These are phyloP conservation scores for Porites divaricata DNA, from an alignment of 92 coral and sea anemone species.

Conservation along the genomic window DNA sequence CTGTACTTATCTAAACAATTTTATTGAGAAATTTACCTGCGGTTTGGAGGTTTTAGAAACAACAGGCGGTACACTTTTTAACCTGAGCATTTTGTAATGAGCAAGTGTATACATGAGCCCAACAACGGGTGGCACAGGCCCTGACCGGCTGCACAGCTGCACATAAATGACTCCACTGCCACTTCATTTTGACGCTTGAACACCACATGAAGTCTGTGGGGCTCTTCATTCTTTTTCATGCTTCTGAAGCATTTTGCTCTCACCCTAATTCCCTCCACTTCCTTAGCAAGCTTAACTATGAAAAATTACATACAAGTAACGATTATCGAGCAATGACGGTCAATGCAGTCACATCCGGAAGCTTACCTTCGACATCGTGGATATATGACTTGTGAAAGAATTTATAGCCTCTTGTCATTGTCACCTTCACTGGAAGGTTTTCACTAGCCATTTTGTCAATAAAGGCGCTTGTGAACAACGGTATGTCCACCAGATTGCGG, in stretches of 20 bases:
- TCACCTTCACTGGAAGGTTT: too few species aligned
- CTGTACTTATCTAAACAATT: too few species aligned
- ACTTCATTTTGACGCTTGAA: conserved; percentile 12
- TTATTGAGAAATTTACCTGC: conserved; percentile 41
- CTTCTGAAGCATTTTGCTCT: conserved; percentile 56
- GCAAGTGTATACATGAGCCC: conserved; percentile 51
- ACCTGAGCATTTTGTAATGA: conserved; percentile 50
- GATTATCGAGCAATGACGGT: too few species aligned
- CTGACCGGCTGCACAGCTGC: conserved; percentile 63
- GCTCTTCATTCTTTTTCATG: conserved; percentile 64
- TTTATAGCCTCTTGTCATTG: too few species aligned
- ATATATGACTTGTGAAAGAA: too few species aligned
- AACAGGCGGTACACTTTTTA: conserved; percentile 57
- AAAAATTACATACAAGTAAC: conserved; percentile 24
- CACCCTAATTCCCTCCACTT: conserved; percentile 36
- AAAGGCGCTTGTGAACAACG: too few species aligned
- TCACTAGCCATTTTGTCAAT: too few species aligned
- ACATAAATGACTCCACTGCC: conserved; percentile 29
- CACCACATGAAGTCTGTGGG: conserved; percentile 31
- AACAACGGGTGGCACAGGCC: conserved; percentile 52
- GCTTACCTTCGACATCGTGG: too few species aligned
- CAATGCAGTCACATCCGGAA: too few species aligned
- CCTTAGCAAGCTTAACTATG: conserved; percentile 43
- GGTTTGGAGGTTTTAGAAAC: conserved; percentile 60
- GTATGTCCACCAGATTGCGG: too few species aligned